Percentiles rank a stretch among this genome's conserved stretches.
Evolutionary conservation across 2,113 vertebrate genomes (phyloP).

Genomic region (Ammospiza caudacuta): DNA sequence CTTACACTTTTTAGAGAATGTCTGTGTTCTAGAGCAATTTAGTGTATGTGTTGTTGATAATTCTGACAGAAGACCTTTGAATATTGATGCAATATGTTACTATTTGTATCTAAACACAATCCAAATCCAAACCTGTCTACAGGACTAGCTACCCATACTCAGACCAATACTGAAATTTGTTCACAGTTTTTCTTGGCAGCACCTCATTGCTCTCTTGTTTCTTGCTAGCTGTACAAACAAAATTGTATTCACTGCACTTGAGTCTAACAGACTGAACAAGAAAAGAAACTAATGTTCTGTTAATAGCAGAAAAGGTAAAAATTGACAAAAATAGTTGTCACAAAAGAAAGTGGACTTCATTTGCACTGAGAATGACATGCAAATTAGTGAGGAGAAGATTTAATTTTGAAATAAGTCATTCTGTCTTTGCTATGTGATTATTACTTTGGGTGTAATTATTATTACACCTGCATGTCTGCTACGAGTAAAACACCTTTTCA

Average conservation of each 20-base stretch:
- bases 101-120: background rate
- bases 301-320: background rate
- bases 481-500: background rate
- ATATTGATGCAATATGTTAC: background rate
- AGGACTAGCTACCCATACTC: background rate
- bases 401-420: background rate
- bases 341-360: background rate
- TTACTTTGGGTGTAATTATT: background rate
- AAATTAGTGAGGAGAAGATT: background rate
- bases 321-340: background rate
- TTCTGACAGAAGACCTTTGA: background rate
- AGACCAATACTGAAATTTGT: background rate
- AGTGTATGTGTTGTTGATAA: background rate
- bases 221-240: background rate
- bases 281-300: background rate
- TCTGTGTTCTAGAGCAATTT: background rate
- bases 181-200: slow-evolving; percentile 21
- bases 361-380: background rate
- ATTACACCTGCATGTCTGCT: background rate
- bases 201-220: background rate
- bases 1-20: background rate
- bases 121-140: background rate
- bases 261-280: background rate
- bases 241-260: background rate
- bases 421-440: background rate